Base-by-base conservation (phyloP, 23 tunicate genomes). In the Botrylloides violaceus region DNA sequence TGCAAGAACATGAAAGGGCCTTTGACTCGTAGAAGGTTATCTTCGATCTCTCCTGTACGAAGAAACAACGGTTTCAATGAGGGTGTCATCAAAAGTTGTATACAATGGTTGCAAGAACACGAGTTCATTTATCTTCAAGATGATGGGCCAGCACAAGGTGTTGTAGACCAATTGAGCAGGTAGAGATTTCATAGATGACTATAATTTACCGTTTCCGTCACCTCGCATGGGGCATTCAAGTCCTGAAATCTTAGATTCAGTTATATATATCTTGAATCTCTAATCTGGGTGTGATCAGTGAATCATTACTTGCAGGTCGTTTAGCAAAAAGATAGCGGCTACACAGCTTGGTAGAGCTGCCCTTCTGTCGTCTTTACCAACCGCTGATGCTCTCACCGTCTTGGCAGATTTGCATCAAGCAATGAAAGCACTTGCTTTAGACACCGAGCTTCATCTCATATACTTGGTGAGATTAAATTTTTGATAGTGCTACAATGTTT, bases 341-440 rank as follows among this genome's bases (percentile, higher is more conserved):
- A 89, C 92, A 4, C 77, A 95, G 58, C 80, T 95, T n/a, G 99
- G 99, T 7, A 68, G 80, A 75, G 99, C 99, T 0, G 84, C 99
- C 7, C 64, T 95, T 0, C 70, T 78, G 39, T 89, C 99, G 19
- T 89, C 96, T 58, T 53, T 95, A 4, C 95, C 92, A 21, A 80
- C 95, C 9, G 55, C 64, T 0, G 85, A 82, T 53, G 88, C 99
- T 4, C 64, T 87, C 34, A 53, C 76, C 18, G 96, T 95, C 7
- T 72, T 95, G 32, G 84, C 84, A 29, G 99, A 95, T 79, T 77
- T 95, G 35, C 84, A 83, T 32, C 60, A 57, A 15, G 99, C 99
- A 20, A 76, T 83, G 39, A 76, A 83, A 47, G 84, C 91, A 0
- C 58, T 95, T 53, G 94, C 89, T 37, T 66, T 95, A 9, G 91